Base-by-base conservation (phyloP, 2,797 vertebrate species). In the Dicrostonyx torquatus region DNA sequence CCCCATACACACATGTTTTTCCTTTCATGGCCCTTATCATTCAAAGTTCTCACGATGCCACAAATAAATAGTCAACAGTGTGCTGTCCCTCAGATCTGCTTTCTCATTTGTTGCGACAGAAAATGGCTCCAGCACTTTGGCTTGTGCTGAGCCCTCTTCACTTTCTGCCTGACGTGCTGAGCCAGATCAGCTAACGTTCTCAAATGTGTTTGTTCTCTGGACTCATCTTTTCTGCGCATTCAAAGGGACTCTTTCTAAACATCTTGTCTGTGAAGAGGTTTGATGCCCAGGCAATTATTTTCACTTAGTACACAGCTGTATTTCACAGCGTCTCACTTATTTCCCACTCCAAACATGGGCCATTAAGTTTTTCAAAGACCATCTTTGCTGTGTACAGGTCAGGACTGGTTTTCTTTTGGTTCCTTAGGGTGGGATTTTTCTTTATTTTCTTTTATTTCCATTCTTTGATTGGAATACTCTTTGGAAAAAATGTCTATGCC, bases 191-290 rank as follows among this genome's bases (percentile, higher is more conserved):
- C 14, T 34, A 95, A 93, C 48, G 24, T 94, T 87, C 95, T 72
- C 90, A 95, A 93, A 76, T 80, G 75, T 90, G 18, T 76, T 95
- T 95, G 40, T 79, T 43, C 70, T 89, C 82, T 84, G 60, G 64
- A 80, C 78, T 94, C 64, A 70, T 62, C 48, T 83, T 87, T 94
- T 91, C 87, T 90, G 34, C 93, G 9, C 20, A 14, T 89, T 96
- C 92, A 75, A 58, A 64, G 64, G 79, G 45, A 82, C 26, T 89
- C 66, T 88, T 91, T 73, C 70, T 82, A 84, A 95, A 92, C 66
- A 31, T 34, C n/a, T 79, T 89, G 12, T 89, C 83, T 95, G 8
- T 89, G 73, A 84, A 89, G 91, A 92, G 60, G 87, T 85, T 96
- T 82, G 79, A 85, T 12, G 11, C 50, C 22, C 26, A 60, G 24